Evolutionary conservation across 2,888 invertebrate genomes (phyloP).

Genomic region (Strigamia crassipes): DNA sequence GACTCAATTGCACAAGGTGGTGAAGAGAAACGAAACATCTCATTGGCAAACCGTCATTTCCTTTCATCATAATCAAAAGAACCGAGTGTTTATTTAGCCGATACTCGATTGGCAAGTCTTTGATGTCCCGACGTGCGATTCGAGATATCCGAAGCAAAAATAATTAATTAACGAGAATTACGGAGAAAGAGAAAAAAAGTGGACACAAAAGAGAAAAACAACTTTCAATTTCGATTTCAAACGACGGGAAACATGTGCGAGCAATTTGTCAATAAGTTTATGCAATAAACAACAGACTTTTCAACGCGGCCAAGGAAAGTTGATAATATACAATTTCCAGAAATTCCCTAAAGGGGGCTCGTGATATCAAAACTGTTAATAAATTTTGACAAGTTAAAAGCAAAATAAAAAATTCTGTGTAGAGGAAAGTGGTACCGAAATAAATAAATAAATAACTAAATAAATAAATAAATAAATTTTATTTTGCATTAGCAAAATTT

Average conservation of each 20-base stretch:
- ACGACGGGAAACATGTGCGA: not conserved
- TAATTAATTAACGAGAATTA: not conserved
- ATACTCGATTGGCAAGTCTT: not conserved
- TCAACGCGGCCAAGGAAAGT: not conserved
- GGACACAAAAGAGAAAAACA: not conserved
- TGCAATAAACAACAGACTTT: conserved; percentile 14
- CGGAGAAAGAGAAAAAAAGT: not conserved
- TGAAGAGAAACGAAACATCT: not conserved
- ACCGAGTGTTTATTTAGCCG: not conserved
- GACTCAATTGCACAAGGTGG: not conserved
- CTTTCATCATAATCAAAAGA: conserved; percentile 38
- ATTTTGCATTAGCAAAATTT: not conserved
- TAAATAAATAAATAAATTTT: not conserved
- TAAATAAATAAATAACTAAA: too few species aligned
- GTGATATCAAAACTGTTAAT: conserved; percentile 4
- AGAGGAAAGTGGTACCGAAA: not conserved
- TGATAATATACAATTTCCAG: conserved; percentile 2
- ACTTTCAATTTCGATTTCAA: not conserved
- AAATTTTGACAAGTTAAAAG: not conserved
- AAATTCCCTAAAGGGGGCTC: not conserved
- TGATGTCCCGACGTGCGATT: not conserved
- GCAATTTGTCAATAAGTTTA: conserved; percentile 19
- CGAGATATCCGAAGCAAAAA: not conserved
- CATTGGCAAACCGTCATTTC: conserved; percentile 36
- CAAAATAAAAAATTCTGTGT: not conserved